These are phyloP conservation scores for Coryphaenoides rupestris DNA, from an alignment of 2,113 vertebrate species.

Conservation along the genomic window DNA sequence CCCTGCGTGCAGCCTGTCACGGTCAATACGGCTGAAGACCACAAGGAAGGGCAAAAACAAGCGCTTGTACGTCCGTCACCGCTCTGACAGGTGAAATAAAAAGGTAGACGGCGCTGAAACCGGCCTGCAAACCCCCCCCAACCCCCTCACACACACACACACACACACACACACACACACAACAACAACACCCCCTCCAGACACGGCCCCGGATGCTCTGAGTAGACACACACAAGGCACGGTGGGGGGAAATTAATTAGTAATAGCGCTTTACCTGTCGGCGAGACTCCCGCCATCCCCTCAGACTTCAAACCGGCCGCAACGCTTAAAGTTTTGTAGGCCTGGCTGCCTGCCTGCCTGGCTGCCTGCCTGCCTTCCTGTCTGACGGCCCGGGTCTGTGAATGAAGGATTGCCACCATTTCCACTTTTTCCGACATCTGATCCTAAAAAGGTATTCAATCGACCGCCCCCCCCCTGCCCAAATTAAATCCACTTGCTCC, in stretches of 20 bases:
- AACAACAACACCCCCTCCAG: conserved; percentile 47
- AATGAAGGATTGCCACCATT: no score
- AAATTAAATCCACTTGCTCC: no score
- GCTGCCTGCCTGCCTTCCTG: no score
- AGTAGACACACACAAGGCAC: conserved; percentile 77
- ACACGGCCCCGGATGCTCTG: conserved; percentile 60
- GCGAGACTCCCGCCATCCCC: conserved; percentile 52
- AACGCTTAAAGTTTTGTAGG: no score
- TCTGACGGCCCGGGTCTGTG: no score
- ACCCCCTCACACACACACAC: not conserved
- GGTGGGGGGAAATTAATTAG: conserved; percentile 88
- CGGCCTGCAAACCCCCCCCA: conserved; percentile 47
- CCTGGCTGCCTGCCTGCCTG: no score
- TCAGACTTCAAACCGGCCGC: conserved; percentile 12
- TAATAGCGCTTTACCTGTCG: conserved; percentile 83
- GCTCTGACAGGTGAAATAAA: conserved; percentile 82
- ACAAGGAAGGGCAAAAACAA: conserved; percentile 85
- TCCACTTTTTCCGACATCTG: no score
- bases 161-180: not conserved
- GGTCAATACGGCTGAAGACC: conserved; percentile 70
- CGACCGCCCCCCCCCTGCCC: no score
- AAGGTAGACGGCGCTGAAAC: conserved; percentile 84
- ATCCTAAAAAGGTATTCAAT: no score
- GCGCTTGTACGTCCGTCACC: conserved; percentile 83
- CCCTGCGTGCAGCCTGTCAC: conserved; percentile 75